Evolutionary conservation across 2,888 invertebrate genomes (phyloP).

Genomic region (Caenorhabditis japonica): DNA sequence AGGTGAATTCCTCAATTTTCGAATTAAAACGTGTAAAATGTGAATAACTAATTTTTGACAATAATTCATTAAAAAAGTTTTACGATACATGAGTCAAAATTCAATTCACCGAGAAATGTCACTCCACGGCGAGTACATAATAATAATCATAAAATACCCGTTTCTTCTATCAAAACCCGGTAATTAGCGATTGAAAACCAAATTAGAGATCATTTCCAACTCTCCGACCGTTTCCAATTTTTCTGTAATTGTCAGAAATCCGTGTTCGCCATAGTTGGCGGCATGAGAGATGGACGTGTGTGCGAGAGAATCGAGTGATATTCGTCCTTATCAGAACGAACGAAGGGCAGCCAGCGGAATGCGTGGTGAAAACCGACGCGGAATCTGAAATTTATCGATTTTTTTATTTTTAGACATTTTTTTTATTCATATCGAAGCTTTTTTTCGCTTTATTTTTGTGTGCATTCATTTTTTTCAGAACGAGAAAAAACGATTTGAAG

Average conservation of each 20-base stretch:
- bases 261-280: conserved; percentile 53
- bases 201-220: conserved; percentile 13
- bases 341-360: conserved; percentile 75
- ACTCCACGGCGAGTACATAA: no score
- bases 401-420: no score
- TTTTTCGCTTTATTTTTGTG: background rate
- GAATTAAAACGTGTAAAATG: conserved; percentile 9
- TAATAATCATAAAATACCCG: no score
- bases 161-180: conserved; percentile 19
- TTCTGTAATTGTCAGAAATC: conserved; percentile 54
- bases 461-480: background rate
- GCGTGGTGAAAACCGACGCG: conserved; percentile 79
- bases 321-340: conserved; percentile 66
- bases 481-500: background rate
- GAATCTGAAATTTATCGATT: conserved; percentile 81
- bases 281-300: conserved; percentile 52
- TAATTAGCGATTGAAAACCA: background rate
- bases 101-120: no score
- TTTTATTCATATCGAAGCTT: background rate
- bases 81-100: no score
- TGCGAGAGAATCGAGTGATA: conserved; percentile 59
- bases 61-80: no score
- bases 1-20: no score
- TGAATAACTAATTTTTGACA: no score
- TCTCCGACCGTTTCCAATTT: conserved; percentile 44